Base-by-base conservation (phyloP, 2,797 vertebrate genomes). In the Lepus oiostolus region DNA sequence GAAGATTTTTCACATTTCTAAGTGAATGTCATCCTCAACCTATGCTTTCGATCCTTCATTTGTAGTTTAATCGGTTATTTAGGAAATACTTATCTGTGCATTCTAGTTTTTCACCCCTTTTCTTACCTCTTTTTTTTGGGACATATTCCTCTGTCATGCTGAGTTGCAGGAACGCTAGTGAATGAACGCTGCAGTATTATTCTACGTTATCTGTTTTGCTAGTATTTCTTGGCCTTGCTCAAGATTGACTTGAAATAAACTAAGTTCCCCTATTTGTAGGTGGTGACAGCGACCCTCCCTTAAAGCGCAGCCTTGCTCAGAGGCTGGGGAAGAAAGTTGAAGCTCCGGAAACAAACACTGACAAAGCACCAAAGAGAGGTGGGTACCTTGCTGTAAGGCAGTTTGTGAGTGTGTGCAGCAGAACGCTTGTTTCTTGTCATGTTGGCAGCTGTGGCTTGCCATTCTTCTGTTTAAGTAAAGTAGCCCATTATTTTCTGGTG, bases 281-380 rank as follows among this genome's bases (percentile, higher is more conserved):
- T 90, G 92, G 90, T 26, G 98, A 98, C 47, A 97, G 92, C 8
- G 97, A 98, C 4, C 58, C 98, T 35, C 96, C 97, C 0, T 91
- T 99, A 54, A 99, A 98, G 85, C 98, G 98, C 70, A 98, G 98
- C 95, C 98, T 99, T 67, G 98, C 98, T 4, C 98, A 99, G 47
- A 99, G 99, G 96, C 98, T 99, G 58, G 99, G 99, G 6, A 98
- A 98, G 97, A 98, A 98, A 92, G 85, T 99, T 21, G 98, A 98
- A n/a, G 58, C 94, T 17, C 80, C 98, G 74, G 98, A 98, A 60
- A 96, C 97, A 1, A 97, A 96, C 0, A 0, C 94, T 9, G 97
- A 98, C 4, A 95, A 93, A 84, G 50, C 96, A 6, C 96, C 98
- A 8, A 98, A 98, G 81, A 99, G 98, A 99, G 98, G 99, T 99